Evolutionary conservation across 1,140 invertebrate genomes (phyloP).

Genomic region (Anastatus disparis): DNA sequence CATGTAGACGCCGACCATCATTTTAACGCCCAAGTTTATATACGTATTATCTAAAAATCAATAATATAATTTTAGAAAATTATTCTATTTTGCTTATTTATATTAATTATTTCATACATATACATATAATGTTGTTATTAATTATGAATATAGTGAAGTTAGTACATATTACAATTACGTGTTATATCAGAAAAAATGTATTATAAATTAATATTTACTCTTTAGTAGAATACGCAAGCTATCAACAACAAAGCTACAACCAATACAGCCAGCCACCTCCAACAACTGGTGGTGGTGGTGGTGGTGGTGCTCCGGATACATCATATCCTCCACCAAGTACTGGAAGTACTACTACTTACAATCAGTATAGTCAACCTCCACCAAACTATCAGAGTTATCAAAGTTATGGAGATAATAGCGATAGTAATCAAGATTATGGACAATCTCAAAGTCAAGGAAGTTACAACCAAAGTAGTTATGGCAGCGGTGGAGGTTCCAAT

Average conservation of each 20-base stretch:
- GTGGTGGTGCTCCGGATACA: constrained; percentile 55
- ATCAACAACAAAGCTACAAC: constrained; percentile 59
- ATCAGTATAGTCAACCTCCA: constrained; percentile 60
- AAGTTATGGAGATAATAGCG: constrained; percentile 56
- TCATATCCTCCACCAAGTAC: constrained; percentile 59
- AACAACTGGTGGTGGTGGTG: constrained; percentile 43
- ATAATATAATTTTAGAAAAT: too few relatives aligned
- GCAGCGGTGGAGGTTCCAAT: constrained; percentile 57
- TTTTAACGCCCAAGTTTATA: too few relatives aligned
- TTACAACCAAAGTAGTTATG: constrained; percentile 63
- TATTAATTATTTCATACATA: too few relatives aligned
- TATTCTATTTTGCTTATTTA: too few relatives aligned
- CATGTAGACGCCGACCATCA: background rate
- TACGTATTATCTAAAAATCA: too few relatives aligned
- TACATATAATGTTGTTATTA: too few relatives aligned
- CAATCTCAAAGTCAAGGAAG: constrained; percentile 58
- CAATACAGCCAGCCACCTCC: constrained; percentile 55
- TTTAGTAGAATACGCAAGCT: constrained; percentile 57
- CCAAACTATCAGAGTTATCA: constrained; percentile 57
- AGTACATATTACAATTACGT: too few relatives aligned
- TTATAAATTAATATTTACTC: too few relatives aligned
- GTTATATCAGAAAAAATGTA: too few relatives aligned
- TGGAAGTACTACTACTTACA: constrained; percentile 47
- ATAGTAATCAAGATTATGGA: constrained; percentile 56
- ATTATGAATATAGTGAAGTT: too few relatives aligned